Evolutionary conservation across 2,888 invertebrate species (phyloP), one percentile per base, ranked within the genome.

Genomic region (Cheiracanthium punctorium): DNA sequence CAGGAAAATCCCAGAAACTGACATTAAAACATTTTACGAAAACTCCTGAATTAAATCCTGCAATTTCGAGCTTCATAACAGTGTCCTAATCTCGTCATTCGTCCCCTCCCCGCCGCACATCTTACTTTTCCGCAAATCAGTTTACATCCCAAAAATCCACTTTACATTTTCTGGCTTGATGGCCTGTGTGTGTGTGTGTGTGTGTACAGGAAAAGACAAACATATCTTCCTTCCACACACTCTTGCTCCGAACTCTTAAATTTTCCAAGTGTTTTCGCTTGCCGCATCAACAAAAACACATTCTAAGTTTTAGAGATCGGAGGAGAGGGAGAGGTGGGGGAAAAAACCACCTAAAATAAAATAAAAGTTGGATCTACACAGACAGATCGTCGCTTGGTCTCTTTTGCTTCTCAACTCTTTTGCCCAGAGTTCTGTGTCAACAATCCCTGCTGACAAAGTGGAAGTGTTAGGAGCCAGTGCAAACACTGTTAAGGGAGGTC

Each of bases 361-460:
- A 70, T 28, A 71, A 71, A 71, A 52, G 52, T 37, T n/a, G n/a
- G n/a, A 43, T 24, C 28, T 29, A 29, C 29, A 29, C 52, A 76
- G 75, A 70, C 65, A 72, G 71, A 72, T 70, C 65, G 20, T 58
- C 29, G 77, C 77, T 14, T 30, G 41, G 52, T n/a, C 67, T 30
- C 67, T 43, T 48, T 72, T 67, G 73, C 67, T 77, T 71, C n/a
- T n/a, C n/a, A n/a, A n/a, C n/a, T n/a, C n/a, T n/a, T n/a, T n/a
- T n/a, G 17, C 17, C 67, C 24, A 41, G 73, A 79, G 77, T 73
- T 58, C 80, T 85, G 65, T 43, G 79, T 74, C 79, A 79, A 73
- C 84, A 85, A 69, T 79, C 84, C 67, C 67, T 70, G 77, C 84
- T 73, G 77, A 84, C 82, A 82, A 84, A 79, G 77, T 85, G 85